phyloP scores from a whole-genome alignment of 2,888 invertebrate genomes.

The Netelia fuscicornis region DNA sequence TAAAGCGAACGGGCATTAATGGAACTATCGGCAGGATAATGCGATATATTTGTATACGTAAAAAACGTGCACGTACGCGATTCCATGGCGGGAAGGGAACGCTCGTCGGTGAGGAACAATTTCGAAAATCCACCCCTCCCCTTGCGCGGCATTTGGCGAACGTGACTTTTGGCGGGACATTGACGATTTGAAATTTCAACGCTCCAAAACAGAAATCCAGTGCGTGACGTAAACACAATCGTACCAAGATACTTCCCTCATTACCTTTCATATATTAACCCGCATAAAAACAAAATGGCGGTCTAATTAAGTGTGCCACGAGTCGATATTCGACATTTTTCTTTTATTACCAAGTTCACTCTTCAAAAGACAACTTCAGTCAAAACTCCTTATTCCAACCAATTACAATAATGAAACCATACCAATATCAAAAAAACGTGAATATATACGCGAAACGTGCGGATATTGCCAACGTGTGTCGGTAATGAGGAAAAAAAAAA shows the following conservation, averaged over 20 bases:
- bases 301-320: slow-evolving; percentile 80
- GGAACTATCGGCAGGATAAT: slow-evolving; percentile 7
- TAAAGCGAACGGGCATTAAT: slow-evolving; percentile 69
- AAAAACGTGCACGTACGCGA: background rate
- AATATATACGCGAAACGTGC: background rate
- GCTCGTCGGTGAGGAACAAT: slow-evolving; percentile 15
- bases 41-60: background rate
- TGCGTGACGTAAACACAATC: background rate
- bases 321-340: slow-evolving; percentile 75
- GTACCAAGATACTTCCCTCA: slow-evolving; percentile 20
- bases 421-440: background rate
- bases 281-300: slow-evolving; percentile 78
- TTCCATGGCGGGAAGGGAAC: slow-evolving; percentile 75
- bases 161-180: slow-evolving; percentile 61
- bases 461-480: background rate
- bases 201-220: background rate
- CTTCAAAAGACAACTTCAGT: no score
- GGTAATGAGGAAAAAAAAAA: background rate
- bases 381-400: no score
- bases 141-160: slow-evolving; percentile 14
- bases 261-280: background rate
- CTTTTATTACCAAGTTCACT: slow-evolving; percentile 65
- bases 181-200: slow-evolving; percentile 3
- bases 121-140: slow-evolving; percentile 50
- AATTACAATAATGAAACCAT: no score